Conservation (phyloP, 1,140 invertebrate species). For the Nixonia krombeini region DNA sequence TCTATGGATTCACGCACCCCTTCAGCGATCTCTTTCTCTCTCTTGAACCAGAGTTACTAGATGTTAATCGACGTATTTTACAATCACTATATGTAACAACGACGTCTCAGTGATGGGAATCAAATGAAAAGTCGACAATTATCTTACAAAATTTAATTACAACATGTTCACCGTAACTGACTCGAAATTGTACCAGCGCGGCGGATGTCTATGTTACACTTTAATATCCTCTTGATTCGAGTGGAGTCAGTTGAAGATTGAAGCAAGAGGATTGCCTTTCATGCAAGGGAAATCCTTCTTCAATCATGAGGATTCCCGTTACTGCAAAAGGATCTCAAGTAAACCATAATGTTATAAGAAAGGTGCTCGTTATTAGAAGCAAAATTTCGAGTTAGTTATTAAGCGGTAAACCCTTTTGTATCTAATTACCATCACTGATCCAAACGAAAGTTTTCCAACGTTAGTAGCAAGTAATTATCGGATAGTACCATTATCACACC, state of each 20-base stretch:
- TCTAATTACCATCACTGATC: conserved; percentile 40
- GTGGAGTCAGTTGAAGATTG: too few relatives aligned
- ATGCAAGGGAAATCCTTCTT: neutral
- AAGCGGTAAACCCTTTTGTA: conserved; percentile 8
- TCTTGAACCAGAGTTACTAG: conserved; percentile 29
- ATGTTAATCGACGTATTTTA: conserved; percentile 25
- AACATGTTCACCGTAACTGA: neutral
- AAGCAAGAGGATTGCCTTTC: too few relatives aligned
- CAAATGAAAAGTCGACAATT: neutral
- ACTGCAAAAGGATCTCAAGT: too few relatives aligned
- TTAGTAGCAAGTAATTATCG: conserved; percentile 31
- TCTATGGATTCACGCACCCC: conserved; percentile 3
- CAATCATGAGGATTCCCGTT: too few relatives aligned
- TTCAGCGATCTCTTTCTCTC: conserved; percentile 17
- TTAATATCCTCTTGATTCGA: too few relatives aligned
- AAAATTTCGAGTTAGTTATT: neutral
- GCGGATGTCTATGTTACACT: too few relatives aligned
- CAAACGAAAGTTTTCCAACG: conserved; percentile 33
- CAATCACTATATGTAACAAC: conserved; percentile 31
- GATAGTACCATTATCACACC: conserved; percentile 48
- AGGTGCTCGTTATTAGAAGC: too few relatives aligned
- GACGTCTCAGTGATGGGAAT: conserved; percentile 34
- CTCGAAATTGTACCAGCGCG: neutral
- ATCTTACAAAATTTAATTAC: neutral
- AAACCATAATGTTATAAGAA: too few relatives aligned